These are phyloP conservation scores for Torymus aiolomorphi DNA, from an alignment of 2,888 invertebrate species.

Conservation along the genomic window DNA sequence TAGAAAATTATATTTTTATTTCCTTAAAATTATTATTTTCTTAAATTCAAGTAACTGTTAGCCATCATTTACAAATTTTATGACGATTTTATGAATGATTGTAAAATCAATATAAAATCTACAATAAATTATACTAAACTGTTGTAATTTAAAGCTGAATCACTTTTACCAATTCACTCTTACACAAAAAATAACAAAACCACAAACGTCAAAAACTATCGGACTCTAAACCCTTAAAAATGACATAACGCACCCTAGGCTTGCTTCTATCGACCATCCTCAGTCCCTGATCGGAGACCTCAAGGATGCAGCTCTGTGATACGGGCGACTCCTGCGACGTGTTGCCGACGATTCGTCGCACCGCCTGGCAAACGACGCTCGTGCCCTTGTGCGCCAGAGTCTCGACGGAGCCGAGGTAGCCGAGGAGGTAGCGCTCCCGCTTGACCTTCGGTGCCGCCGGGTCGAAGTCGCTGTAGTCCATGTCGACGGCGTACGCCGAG, in stretches of 20 bases:
- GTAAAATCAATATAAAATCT: too few species aligned
- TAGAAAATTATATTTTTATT: too few species aligned
- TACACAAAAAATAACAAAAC: too few species aligned
- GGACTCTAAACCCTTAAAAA: too few species aligned
- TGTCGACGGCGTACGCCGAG: slow-evolving; percentile 96
- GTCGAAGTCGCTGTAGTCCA: slow-evolving; percentile 97
- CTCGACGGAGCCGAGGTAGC: slow-evolving; percentile 97
- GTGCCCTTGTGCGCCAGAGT: slow-evolving; percentile 98
- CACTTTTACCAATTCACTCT: too few species aligned
- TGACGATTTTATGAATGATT: too few species aligned
- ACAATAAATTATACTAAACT: too few species aligned
- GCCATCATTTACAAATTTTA: too few species aligned
- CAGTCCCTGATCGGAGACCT: slow-evolving; percentile 96
- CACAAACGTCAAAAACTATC: too few species aligned
- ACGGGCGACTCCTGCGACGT: slow-evolving; percentile 82
- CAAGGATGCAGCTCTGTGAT: slow-evolving; percentile 90
- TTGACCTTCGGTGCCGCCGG: slow-evolving; percentile 89
- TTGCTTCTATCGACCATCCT: slow-evolving; percentile 95
- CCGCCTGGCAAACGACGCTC: slow-evolving; percentile 93
- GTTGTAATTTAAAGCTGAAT: too few species aligned
- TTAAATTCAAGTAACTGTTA: too few species aligned
- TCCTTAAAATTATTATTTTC: too few species aligned
- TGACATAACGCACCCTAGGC: slow-evolving; percentile 79
- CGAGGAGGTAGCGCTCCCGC: slow-evolving; percentile 91
- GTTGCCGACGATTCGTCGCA: slow-evolving; percentile 88